phyloP scores from a whole-genome alignment of 2,797 vertebrate species.

The Anas bernieri region DNA sequence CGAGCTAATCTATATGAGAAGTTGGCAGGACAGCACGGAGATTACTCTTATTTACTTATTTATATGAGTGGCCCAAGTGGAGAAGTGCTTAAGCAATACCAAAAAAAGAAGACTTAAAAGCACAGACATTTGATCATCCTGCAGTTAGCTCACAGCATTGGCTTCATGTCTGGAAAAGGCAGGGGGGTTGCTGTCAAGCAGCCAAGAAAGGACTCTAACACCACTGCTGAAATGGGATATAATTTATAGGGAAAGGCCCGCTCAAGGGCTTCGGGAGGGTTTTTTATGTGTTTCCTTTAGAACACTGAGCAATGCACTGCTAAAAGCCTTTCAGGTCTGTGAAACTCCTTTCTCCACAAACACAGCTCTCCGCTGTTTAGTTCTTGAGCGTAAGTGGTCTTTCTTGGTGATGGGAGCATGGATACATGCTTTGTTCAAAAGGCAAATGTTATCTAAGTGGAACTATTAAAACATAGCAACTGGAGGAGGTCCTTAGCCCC shows the following conservation, averaged over 20 bases:
- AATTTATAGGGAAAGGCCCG: conserved; percentile 49
- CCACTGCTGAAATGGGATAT: conserved; percentile 49
- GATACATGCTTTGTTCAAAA: neutral
- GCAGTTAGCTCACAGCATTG: conserved; percentile 28
- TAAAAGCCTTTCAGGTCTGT: neutral
- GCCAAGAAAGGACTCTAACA: conserved; percentile 52
- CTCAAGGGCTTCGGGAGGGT: neutral
- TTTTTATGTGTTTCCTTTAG: neutral
- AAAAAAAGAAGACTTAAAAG: conserved; percentile 65
- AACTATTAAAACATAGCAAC: neutral
- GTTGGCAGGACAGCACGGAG: neutral
- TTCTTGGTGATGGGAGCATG: neutral
- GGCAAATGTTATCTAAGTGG: neutral
- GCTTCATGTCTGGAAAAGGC: conserved; percentile 68
- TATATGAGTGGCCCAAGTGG: conserved; percentile 28
- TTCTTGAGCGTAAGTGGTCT: neutral
- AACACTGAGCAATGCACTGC: neutral
- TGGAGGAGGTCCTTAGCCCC: neutral
- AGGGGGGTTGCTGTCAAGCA: conserved; percentile 42
- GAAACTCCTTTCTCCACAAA: conserved; percentile 9
- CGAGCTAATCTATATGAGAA: conserved; percentile 39
- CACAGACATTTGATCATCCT: conserved; percentile 60
- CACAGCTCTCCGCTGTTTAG: neutral
- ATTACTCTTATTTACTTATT: conserved; percentile 57
- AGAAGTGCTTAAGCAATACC: conserved; percentile 58